Conservation (phyloP, 2,113 vertebrate genomes). For the Hyla sarda region DNA sequence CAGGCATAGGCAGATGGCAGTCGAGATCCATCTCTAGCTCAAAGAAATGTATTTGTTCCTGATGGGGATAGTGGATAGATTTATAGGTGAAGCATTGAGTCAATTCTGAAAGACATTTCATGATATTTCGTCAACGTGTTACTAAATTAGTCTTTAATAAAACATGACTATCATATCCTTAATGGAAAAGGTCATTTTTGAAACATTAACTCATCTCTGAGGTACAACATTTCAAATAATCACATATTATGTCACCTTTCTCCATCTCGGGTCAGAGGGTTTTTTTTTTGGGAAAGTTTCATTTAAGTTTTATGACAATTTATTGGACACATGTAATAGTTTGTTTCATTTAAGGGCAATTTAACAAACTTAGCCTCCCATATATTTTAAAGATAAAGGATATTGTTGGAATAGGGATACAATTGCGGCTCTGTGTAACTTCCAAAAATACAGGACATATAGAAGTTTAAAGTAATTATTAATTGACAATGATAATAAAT, state of each 20-base stretch:
- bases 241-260: not conserved
- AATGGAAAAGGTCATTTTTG: conserved; percentile 5
- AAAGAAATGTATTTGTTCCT: too few species aligned
- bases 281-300: not conserved
- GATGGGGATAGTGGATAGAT: not conserved
- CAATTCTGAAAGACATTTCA: not conserved
- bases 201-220: not conserved
- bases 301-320: not conserved
- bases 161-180: not conserved
- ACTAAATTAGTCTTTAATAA: not conserved
- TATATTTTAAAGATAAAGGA: too few species aligned
- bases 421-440: too few species aligned
- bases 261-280: not conserved
- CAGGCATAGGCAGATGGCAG: not conserved
- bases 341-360: not conserved
- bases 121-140: not conserved
- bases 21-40: not conserved
- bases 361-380: too few species aligned
- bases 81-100: not conserved
- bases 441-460: not conserved
- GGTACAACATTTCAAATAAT: not conserved
- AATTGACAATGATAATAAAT: too few species aligned
- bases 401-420: too few species aligned
- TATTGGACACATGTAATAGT: not conserved
- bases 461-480: too few species aligned